Evolutionary conservation across 1,140 invertebrate species (phyloP).

Genomic region (Leptinotarsa defecta): DNA sequence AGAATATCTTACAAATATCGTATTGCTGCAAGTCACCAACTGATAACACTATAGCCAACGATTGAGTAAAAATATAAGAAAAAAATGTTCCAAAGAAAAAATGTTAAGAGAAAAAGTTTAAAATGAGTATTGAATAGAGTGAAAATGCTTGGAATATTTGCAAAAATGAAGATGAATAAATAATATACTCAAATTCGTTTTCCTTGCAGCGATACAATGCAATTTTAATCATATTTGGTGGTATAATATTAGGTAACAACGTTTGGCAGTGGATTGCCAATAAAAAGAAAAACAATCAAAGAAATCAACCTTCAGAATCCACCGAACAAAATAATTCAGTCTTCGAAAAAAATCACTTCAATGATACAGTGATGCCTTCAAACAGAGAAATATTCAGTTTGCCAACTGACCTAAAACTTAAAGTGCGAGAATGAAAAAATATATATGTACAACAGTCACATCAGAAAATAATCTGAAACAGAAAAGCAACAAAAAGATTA

Average conservation of each 20-base stretch:
- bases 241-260: neutral
- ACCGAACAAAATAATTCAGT: slow-evolving; percentile 11
- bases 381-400: slow-evolving; percentile 1
- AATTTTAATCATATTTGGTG: neutral
- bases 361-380: slow-evolving; percentile 23
- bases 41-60: too few relatives aligned
- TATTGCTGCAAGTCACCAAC: too few relatives aligned
- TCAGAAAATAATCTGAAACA: slow-evolving; percentile 1
- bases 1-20: too few relatives aligned
- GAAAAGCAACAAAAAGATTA: slow-evolving; percentile 1
- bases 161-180: too few relatives aligned
- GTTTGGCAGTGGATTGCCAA: slow-evolving; percentile 7
- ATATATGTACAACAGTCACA: neutral
- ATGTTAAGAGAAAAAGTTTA: neutral
- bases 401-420: neutral
- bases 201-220: neutral
- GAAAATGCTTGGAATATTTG: too few relatives aligned
- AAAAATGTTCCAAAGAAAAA: neutral
- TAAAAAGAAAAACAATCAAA: slow-evolving; percentile 12
- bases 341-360: slow-evolving; percentile 8
- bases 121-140: neutral
- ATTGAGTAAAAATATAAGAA: too few relatives aligned
- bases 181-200: too few relatives aligned
- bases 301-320: too few relatives aligned
- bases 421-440: neutral